Conservation (phyloP, 2,797 vertebrate species). For the Sebastes baramenuke region DNA sequence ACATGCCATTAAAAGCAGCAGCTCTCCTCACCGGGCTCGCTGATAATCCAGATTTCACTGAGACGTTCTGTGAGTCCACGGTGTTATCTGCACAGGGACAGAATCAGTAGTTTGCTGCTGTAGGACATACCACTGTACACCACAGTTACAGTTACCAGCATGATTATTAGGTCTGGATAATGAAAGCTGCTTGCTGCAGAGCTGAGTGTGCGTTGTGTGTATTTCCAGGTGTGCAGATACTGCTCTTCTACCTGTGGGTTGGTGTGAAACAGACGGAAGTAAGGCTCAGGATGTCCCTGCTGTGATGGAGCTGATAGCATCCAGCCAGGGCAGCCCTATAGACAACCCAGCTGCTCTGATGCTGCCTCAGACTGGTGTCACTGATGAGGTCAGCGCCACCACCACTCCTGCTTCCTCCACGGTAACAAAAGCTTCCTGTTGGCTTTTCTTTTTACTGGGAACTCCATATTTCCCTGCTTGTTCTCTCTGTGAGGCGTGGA, state of each 20-base stretch:
- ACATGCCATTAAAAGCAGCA: not conserved
- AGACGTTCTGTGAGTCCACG: no score
- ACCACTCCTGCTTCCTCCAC: slow-evolving; percentile 58
- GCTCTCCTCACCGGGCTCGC: no score
- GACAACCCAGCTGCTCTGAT: slow-evolving; percentile 11
- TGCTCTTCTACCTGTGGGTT: not conserved
- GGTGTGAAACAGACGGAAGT: slow-evolving; percentile 5
- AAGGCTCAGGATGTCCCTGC: not conserved
- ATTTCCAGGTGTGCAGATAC: slow-evolving; percentile 50
- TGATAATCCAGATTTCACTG: no score
- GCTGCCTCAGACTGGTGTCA: not conserved
- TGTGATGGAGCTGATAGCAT: slow-evolving; percentile 62
- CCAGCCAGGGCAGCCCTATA: slow-evolving; percentile 80
- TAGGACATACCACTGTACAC: not conserved
- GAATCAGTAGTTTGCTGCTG: no score
- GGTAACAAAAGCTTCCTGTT: slow-evolving; percentile 55
- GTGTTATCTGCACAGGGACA: no score
- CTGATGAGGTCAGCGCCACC: slow-evolving; percentile 8
- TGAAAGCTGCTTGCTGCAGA: not conserved
- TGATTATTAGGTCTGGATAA: not conserved
- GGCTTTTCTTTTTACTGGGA: not conserved
- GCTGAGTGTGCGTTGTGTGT: slow-evolving; percentile 10
- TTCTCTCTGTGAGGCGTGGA: not conserved
- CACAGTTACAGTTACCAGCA: no score
- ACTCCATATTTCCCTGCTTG: not conserved